phyloP scores from a whole-genome alignment of 2,888 invertebrate species.

The Chorisops tibialis region DNA sequence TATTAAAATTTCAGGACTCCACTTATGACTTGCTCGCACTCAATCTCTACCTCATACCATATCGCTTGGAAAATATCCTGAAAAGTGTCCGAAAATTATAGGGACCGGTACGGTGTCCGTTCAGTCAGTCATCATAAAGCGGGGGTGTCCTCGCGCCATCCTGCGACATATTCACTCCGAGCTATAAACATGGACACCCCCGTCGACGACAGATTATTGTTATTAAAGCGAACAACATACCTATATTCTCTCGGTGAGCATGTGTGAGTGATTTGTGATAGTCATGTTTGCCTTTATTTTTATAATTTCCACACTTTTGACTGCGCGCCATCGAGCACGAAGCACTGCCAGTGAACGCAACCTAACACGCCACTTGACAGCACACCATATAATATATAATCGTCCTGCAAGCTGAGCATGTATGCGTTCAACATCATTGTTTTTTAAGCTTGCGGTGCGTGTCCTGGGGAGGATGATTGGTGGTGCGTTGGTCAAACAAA shows the following conservation, averaged over 20 bases:
- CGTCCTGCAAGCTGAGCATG: too few species aligned
- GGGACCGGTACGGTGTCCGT: conserved; percentile 8
- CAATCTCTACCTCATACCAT: not conserved
- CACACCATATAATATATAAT: not conserved
- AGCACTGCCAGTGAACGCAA: conserved; percentile 20
- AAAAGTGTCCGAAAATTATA: conserved; percentile 20
- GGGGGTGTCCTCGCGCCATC: conserved; percentile 7
- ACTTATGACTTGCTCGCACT: conserved; percentile 10
- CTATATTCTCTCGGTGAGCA: not conserved
- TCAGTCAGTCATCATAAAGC: conserved; percentile 22
- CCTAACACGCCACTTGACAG: conserved; percentile 2
- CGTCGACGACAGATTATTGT: conserved; percentile 23
- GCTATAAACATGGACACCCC: conserved; percentile 23
- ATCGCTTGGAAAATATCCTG: not conserved
- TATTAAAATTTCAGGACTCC: conserved; percentile 22
- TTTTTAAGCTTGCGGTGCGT: too few species aligned
- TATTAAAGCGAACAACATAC: conserved; percentile 11
- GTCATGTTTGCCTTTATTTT: conserved; percentile 16
- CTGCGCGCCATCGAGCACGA: not conserved
- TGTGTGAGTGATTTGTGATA: conserved; percentile 17
- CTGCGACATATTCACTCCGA: conserved; percentile 11
- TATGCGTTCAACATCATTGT: too few species aligned
- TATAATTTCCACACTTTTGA: conserved; percentile 23
- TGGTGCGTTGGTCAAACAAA: too few species aligned
- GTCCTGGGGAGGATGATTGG: too few species aligned